Base-by-base conservation (phyloP, 2,888 invertebrate species). In the Drosophila engyochracea region DNA sequence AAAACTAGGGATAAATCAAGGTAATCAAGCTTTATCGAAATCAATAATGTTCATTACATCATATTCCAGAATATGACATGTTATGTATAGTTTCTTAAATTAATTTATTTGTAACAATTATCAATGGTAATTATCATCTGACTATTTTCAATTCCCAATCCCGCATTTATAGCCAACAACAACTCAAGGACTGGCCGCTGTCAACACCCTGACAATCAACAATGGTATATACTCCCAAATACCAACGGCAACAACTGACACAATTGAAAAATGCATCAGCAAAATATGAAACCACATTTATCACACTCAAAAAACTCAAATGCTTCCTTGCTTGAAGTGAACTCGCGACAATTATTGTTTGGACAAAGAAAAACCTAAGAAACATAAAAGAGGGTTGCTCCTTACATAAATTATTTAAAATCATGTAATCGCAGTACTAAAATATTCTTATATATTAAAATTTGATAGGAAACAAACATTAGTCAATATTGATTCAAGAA, bases 281-380 rank as follows among this genome's bases (percentile, higher is more conserved):
- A 19, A 71, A 76, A 68, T 37, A 58, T 55, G 52, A 72, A 68
- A 55, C 47, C 55, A 68, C 62, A 81, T 72, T 79, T 75, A 72
- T 81, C 81, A 72, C 68, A 79, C 81, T 76, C 62, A 59, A 79
- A 71, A 39, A 55, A 57, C 73, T 64, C 41, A 61, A 61, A 39
- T 51, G 57, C 49, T 61, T 68, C 73, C 68, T 54, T 25, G 28
- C 70, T 76, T 70, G 58, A 53, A 60, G 41, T 53, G 41, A 16
- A 53, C 25, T 3, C 19, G 19, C 60, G 57, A 74, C 59, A 79
- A 70, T 52, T 52, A 25, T 65, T 62, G 62, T 62, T 70, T 71
- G 61, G 64, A 52, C 61, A 47, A 41, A 54, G 58, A 28, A 51
- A 62, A 64, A 28, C 33, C 39, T 9, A 37, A 75, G 55, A 60